Conservation (phyloP, 2,888 invertebrate species). For the Trichopoda pennipes region DNA sequence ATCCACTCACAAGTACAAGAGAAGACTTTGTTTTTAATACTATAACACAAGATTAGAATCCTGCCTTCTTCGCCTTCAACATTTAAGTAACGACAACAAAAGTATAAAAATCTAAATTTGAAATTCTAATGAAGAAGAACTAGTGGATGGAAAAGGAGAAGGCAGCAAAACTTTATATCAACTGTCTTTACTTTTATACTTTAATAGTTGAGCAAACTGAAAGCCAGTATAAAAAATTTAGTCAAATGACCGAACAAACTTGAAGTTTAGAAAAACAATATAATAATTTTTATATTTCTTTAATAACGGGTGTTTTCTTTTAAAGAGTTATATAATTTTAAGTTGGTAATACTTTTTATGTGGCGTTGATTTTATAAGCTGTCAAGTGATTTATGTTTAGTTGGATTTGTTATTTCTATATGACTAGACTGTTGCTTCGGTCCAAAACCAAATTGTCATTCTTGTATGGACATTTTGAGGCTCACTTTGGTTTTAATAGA, state of each 20-base stretch:
- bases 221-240: background rate
- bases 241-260: background rate
- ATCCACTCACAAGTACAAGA: conserved; percentile 8
- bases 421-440: too few relatives aligned
- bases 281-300: too few relatives aligned
- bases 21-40: background rate
- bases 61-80: background rate
- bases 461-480: too few relatives aligned
- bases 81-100: background rate
- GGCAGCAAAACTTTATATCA: conserved; percentile 37
- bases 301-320: too few relatives aligned
- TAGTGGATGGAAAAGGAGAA: conserved; percentile 14
- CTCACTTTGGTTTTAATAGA: too few relatives aligned
- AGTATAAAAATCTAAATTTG: conserved; percentile 65
- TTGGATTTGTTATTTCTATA: too few relatives aligned
- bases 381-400: too few relatives aligned
- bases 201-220: conserved; percentile 15
- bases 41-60: background rate
- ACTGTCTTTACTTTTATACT: conserved; percentile 23
- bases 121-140: conserved; percentile 62
- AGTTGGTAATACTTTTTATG: too few relatives aligned
- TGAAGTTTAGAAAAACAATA: conserved; percentile 34
- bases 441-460: too few relatives aligned
- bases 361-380: too few relatives aligned
- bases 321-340: too few relatives aligned